Conservation (phyloP, 2,888 invertebrate genomes). For the Drosophila maculinotata region DNA sequence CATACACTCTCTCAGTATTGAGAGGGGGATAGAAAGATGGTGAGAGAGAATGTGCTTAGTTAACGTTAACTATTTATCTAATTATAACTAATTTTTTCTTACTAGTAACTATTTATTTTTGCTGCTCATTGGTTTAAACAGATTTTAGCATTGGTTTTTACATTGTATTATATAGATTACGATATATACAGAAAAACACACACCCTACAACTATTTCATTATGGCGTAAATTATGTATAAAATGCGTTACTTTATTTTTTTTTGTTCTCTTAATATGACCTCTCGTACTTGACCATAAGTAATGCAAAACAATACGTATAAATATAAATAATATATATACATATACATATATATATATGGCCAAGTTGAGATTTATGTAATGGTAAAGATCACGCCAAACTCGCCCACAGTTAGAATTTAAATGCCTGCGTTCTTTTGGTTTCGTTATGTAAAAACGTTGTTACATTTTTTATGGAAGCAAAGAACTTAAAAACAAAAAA, state of each 20-base stretch:
- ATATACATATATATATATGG: slow-evolving; percentile 48
- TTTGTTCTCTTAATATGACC: slow-evolving; percentile 27
- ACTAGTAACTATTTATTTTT: slow-evolving; percentile 68
- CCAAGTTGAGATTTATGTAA: slow-evolving; percentile 61
- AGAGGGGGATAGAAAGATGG: not conserved
- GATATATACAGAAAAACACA: slow-evolving; percentile 22
- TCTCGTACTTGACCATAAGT: slow-evolving; percentile 42
- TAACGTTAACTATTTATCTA: slow-evolving; percentile 62
- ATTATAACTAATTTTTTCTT: slow-evolving; percentile 55
- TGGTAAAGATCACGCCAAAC: slow-evolving; percentile 46
- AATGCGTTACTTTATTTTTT: slow-evolving; percentile 31
- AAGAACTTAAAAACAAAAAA: slow-evolving; percentile 28
- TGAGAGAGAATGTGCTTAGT: slow-evolving; percentile 62
- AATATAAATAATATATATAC: slow-evolving; percentile 29
- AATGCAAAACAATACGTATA: slow-evolving; percentile 35
- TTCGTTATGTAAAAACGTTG: slow-evolving; percentile 73
- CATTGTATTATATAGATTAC: slow-evolving; percentile 52
- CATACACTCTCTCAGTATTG: slow-evolving; percentile 1
- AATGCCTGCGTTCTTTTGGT: slow-evolving; percentile 62
- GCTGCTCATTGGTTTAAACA: slow-evolving; percentile 60
- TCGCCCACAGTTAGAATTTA: slow-evolving; percentile 58
- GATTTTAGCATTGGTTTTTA: slow-evolving; percentile 66
- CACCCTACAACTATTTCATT: slow-evolving; percentile 32
- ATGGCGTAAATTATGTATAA: slow-evolving; percentile 39
- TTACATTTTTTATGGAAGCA: slow-evolving; percentile 67